phyloP scores from a whole-genome alignment of 2,888 invertebrate species.

The Didymodactylos carnosus region DNA sequence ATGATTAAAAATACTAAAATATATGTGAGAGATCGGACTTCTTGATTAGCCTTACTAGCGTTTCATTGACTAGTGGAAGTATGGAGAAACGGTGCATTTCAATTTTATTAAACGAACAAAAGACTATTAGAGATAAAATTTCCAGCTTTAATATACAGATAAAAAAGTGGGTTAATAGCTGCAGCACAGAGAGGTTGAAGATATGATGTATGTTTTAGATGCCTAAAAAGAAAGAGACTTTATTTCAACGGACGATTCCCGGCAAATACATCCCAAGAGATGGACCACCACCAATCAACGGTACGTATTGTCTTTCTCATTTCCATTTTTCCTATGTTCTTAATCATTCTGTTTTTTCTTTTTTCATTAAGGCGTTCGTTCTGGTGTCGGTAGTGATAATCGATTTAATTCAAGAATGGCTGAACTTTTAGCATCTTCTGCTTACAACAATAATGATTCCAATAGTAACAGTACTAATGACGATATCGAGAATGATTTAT shows the following conservation, averaged over 20 bases:
- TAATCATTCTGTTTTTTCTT: not conserved
- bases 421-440: not conserved
- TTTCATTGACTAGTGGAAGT: too few relatives aligned
- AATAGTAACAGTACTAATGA: not conserved
- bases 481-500: not conserved
- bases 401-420: not conserved
- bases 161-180: too few relatives aligned
- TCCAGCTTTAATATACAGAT: too few relatives aligned
- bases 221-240: not conserved
- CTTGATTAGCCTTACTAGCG: too few relatives aligned
- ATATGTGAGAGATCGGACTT: too few relatives aligned
- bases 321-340: too few relatives aligned
- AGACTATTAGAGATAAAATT: too few relatives aligned
- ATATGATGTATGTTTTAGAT: too few relatives aligned
- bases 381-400: not conserved
- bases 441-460: not conserved
- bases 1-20: too few relatives aligned
- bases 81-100: too few relatives aligned
- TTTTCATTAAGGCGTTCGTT: not conserved
- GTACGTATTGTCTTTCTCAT: not conserved
- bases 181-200: too few relatives aligned
- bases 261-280: not conserved
- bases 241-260: not conserved
- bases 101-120: too few relatives aligned
- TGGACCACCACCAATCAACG: not conserved